Percentiles rank a stretch among this genome's conserved stretches.
Conservation (phyloP, 1,140 invertebrate species). For the Nasonia giraulti region DNA sequence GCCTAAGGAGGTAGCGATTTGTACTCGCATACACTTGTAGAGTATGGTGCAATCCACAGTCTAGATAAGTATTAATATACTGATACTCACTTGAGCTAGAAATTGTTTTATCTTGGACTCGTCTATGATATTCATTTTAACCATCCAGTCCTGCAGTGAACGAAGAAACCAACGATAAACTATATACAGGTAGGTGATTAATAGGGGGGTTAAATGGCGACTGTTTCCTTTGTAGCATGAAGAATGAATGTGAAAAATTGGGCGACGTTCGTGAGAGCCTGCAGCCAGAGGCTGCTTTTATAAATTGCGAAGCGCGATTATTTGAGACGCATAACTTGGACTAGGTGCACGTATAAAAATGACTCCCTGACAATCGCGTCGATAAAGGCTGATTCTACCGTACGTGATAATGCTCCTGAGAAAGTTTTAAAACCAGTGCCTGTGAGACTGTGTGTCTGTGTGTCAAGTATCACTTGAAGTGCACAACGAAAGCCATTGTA, state of each 20-base stretch:
- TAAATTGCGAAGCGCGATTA: not conserved
- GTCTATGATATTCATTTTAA: conserved; percentile 68
- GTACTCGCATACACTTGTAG: not conserved
- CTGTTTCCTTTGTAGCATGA: conserved; percentile 8
- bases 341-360: not conserved
- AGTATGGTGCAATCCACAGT: not conserved
- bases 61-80: conserved; percentile 27
- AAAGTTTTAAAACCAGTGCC: not conserved
- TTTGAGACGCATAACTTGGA: not conserved
- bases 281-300: not conserved
- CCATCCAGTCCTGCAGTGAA: conserved; percentile 56
- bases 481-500: not conserved
- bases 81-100: conserved; percentile 71
- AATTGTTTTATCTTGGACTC: conserved; percentile 75
- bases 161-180: not conserved
- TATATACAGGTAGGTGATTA: conserved; percentile 6
- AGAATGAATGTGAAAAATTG: not conserved
- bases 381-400: not conserved
- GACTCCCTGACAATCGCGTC: not conserved
- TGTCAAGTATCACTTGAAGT: conserved; percentile 7
- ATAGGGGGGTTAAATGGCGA: conserved; percentile 8
- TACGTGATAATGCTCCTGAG: not conserved
- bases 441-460: not conserved
- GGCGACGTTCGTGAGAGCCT: not conserved
- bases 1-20: not conserved